These are phyloP conservation scores for Notothenia rossii DNA, from an alignment of 2,113 vertebrate genomes.

Conservation along the genomic window DNA sequence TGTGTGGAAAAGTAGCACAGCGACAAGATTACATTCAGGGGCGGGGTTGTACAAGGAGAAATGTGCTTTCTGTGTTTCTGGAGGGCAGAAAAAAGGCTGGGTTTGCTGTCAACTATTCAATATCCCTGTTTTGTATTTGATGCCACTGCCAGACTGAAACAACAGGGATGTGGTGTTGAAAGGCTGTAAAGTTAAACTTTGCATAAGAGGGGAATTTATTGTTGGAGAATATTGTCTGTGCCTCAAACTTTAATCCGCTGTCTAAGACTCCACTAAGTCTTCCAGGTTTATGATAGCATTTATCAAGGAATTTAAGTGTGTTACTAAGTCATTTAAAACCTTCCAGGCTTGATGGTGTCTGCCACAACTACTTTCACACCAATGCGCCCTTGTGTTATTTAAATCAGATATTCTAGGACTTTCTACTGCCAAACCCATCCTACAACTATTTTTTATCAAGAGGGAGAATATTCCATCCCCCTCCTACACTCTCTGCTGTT, in stretches of 20 bases:
- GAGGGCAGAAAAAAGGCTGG: slow-evolving; percentile 22
- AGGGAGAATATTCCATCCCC: neutral
- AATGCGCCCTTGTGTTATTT: neutral
- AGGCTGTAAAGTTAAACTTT: slow-evolving; percentile 40
- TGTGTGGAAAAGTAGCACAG: neutral
- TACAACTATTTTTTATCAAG: slow-evolving; percentile 3
- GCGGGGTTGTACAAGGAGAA: neutral
- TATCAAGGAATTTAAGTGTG: slow-evolving; percentile 11
- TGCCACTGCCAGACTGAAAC: slow-evolving; percentile 20
- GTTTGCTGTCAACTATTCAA: neutral
- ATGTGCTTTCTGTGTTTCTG: neutral
- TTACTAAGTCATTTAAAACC: neutral
- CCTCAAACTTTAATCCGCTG: slow-evolving; percentile 23
- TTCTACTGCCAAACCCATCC: slow-evolving; percentile 10
- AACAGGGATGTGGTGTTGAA: slow-evolving; percentile 36
- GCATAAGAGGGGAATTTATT: slow-evolving; percentile 25
- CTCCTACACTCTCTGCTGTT: neutral
- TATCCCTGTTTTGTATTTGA: slow-evolving; percentile 8
- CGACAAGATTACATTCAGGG: neutral
- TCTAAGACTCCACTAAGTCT: neutral
- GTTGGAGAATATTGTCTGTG: slow-evolving; percentile 19
- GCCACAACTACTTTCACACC: neutral
- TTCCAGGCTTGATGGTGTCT: neutral
- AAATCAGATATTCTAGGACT: neutral
- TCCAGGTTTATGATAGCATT: slow-evolving; percentile 9